A percentile compares a stretch with the other conserved stretches of the same genome.
phyloP scores from a whole-genome alignment of 2,888 invertebrate genomes.

The Brachypalpus laphriformis region DNA sequence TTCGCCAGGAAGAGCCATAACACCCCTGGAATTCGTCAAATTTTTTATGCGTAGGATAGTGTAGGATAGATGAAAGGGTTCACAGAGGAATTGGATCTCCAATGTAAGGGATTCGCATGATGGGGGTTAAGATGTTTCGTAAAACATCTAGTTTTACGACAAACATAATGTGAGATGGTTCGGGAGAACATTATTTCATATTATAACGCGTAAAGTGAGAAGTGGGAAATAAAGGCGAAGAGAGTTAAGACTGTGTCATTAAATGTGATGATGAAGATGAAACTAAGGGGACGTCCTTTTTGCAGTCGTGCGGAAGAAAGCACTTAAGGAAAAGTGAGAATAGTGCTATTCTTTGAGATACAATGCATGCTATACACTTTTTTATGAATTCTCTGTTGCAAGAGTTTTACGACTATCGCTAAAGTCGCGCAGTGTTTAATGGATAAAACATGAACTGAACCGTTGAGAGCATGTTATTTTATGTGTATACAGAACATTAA shows the following conservation, averaged over 20 bases:
- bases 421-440: neutral
- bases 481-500: too few species aligned
- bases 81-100: neutral
- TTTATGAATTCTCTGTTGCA: neutral
- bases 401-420: neutral
- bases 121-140: neutral
- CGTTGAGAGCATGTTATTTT: neutral
- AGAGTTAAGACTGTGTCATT: too few species aligned
- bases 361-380: neutral
- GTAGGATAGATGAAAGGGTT: constrained; percentile 26
- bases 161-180: neutral
- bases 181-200: too few species aligned
- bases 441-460: neutral
- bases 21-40: constrained; percentile 38
- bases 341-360: neutral
- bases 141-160: neutral
- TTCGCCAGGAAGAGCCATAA: constrained; percentile 8
- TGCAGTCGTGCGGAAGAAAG: neutral
- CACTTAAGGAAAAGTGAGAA: neutral
- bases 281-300: too few species aligned
- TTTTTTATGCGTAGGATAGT: constrained; percentile 6
- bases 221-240: too few species aligned
- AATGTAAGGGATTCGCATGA: too few species aligned
- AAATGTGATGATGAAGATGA: too few species aligned
- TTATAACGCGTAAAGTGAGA: too few species aligned